Base-by-base conservation (phyloP, 37 sponge, comb jelly and placozoan genomes). In the Agelas oroides region DNA sequence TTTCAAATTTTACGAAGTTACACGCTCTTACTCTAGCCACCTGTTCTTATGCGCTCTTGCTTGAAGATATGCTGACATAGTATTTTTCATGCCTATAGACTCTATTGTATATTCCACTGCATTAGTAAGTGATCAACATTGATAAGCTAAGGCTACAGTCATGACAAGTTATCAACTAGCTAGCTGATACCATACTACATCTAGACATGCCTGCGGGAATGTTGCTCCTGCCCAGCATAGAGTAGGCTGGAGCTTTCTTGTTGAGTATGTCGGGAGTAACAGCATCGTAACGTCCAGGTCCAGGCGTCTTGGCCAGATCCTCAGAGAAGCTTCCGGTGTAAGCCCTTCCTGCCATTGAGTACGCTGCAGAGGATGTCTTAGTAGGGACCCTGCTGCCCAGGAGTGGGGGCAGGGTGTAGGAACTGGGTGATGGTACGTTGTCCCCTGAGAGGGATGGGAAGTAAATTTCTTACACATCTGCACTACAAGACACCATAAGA, bases 281-380 rank as follows among this genome's bases (percentile, higher is more conserved):
- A 20, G 83, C 78, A 34, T 96, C 65, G 89, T 98, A 98, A 30
- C 87, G 65, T 24, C 99, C 99, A 23, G 99, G 99, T 5, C 99
- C 99, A 12, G 99, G 99, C 21, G 99, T 90, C 80, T 94, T 94
- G 76, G 99, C 95, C 30, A 98, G 87, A 64, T 98, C 97, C 37
- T 96, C 97, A 58, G 93, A 81, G 84, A 96, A 98, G 40, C 93
- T 83, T 11, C 99, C 97, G 59, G 89, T 93, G 21, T 31, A 41
- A 0, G 85, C 81, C 40, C 97, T 68, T 33, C 85, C 85, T 0
- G 95, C 78, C 92, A 98, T 98, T 19, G 99, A 93, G 77, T 90
- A 96, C 40, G 95, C 75, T 40, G 93, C 88, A 27, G 94, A 90
- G 54, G 98, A 69, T 52, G 31, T 25, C 61, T 93, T 94, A 74